Base-by-base conservation (phyloP, 2,888 invertebrate genomes). In the Protonemura montana region DNA sequence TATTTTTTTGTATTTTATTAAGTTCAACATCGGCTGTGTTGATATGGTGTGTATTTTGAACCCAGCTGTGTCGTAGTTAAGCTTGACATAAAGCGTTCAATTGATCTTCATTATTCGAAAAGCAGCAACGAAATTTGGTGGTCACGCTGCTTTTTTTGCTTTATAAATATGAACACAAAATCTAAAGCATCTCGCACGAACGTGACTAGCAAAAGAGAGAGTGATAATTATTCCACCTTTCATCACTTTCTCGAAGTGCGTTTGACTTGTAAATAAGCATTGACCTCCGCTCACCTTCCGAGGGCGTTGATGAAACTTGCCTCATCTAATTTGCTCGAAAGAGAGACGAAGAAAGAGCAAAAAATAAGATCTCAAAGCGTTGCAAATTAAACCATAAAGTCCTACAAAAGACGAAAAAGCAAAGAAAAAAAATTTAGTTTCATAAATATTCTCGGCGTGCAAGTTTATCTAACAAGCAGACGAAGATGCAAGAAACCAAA, bases 401-500 rank as follows among this genome's bases (percentile, higher is more conserved):
- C 59, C 21, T 59, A 10, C 59, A 59, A 59, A n/a, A n/a, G n/a
- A n/a, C n/a, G n/a, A n/a, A n/a, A n/a, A n/a, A 59, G 59, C 7
- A 10, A 21, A 21, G 2, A 13, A 59, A 59, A 10, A 59, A 59
- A 21, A 59, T 2, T 3, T 59, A 21, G 59, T 16, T 59, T 59
- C 59, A 59, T 59, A 59, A 59, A 59, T 59, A 59, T 59, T 59
- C 59, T 21, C 3, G n/a, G 16, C 7, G 59, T 21, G 21, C 21
- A 59, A 59, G 59, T 59, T 59, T 59, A 59, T 59, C 59, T 21
- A 59, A 59, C 59, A 59, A 59, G 59, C 59, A 59, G 59, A 35
- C 35, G 35, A 35, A 35, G 35, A 59, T 59, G 13, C 21, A 41
- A 13, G 59, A 59, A 59, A 10, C 59, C 59, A 13, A 59, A 21